phyloP scores from a whole-genome alignment of 2,888 invertebrate genomes.

The Dicyrtomina minuta region DNA sequence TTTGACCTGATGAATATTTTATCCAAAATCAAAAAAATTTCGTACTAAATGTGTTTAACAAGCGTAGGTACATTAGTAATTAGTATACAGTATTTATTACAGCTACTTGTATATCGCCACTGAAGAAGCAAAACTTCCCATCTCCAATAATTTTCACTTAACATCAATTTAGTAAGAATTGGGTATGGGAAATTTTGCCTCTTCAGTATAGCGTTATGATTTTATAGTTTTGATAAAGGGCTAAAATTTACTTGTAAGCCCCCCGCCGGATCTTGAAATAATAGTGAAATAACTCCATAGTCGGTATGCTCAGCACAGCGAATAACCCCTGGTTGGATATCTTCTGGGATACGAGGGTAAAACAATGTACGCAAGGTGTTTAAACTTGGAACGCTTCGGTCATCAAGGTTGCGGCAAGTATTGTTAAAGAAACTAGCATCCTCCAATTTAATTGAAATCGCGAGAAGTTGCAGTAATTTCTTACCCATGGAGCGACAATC shows the following conservation, averaged over 20 bases:
- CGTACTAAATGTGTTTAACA: too few species aligned
- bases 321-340: constrained; percentile 59
- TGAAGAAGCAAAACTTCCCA: too few species aligned
- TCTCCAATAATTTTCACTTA: too few species aligned
- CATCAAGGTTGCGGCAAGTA: constrained; percentile 67
- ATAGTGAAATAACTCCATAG: constrained; percentile 72
- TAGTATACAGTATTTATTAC: too few species aligned
- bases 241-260: constrained; percentile 65
- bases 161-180: too few species aligned
- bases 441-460: constrained; percentile 38
- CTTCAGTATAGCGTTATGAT: too few species aligned
- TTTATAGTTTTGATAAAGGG: too few species aligned
- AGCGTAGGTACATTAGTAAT: too few species aligned
- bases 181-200: too few species aligned
- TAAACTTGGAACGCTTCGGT: constrained; percentile 61
- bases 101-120: too few species aligned
- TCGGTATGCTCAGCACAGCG: constrained; percentile 73
- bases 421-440: constrained; percentile 64
- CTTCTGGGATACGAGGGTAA: constrained; percentile 64
- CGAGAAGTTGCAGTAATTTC: constrained; percentile 62
- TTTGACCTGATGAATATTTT: constrained; percentile 61
- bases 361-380: constrained; percentile 70
- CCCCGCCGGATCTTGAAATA: constrained; percentile 72
- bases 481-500: constrained; percentile 69
- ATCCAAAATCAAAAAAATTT: too few species aligned